Evolutionary conservation across 2,797 vertebrate genomes (phyloP), one percentile per base, ranked within the genome.

Genomic region (Octomys mimax): DNA sequence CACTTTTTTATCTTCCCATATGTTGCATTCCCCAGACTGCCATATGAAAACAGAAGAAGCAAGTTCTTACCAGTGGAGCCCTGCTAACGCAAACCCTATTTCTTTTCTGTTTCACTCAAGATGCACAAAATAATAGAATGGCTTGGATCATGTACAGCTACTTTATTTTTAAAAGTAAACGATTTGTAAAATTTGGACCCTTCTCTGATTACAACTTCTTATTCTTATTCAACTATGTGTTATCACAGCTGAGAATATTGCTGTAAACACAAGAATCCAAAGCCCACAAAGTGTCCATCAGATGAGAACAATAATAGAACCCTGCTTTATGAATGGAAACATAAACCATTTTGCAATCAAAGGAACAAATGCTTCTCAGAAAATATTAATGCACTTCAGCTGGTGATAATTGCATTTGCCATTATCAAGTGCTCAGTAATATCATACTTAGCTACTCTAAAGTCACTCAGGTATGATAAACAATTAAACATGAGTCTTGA

Each of bases 391-490:
- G 97, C 97, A 97, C 98, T 98, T 98, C 97, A 98, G 97, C 98
- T 11, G 97, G 94, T 98, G 42, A 42, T 42, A 98, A 98, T 98
- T 98, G 97, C 96, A 96, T 98, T 98, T 98, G 96, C 98, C 95
- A 96, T 98, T 98, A 97, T 98, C 94, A 98, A 97, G 96, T 96
- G 93, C 94, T 97, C 80, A 61, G 61, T 91, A 97, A 95, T 96
- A 91, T 66, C 92, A 86, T 91, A 92, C 97, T 98, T 97, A 96
- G 95, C 98, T 98, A 98, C 96, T 98, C 98, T 95, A 68, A 98
- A 98, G 98, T 98, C 97, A 98, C 96, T 98, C 97, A 95, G 97
- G 97, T 98, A 98, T 98, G 96, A 98, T 98, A 98, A 98, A 98
- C 97, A 98, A 98, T 98, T 98, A 98, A 97, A 97, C 97, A 97